These are phyloP conservation scores for Pitangus sulphuratus DNA, from an alignment of 2,797 vertebrate species.

Conservation along the genomic window DNA sequence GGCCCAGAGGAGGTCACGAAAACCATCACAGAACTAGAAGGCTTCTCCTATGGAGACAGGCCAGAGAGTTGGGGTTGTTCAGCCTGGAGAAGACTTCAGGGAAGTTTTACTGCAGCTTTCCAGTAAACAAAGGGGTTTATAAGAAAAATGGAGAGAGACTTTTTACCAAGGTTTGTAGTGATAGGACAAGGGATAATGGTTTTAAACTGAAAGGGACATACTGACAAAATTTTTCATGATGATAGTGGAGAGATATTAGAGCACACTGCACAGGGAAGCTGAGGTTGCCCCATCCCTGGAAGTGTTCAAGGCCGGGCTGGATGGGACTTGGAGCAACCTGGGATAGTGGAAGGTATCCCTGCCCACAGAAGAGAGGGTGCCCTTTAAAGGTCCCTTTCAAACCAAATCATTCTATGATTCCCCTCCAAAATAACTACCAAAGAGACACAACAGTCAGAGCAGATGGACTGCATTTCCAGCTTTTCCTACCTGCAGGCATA, in stretches of 20 bases:
- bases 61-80: neutral
- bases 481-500: constrained; percentile 93
- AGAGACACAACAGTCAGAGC: neutral
- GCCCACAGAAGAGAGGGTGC: fast-evolving
- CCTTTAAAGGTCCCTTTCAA: neutral
- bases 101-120: neutral
- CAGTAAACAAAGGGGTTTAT: neutral
- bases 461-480: neutral
- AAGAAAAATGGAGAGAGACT: neutral
- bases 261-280: neutral
- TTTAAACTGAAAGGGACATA: neutral
- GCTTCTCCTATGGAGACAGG: neutral
- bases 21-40: neutral
- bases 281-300: neutral
- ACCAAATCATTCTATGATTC: neutral
- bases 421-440: neutral
- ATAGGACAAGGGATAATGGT: neutral
- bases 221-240: neutral
- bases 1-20: neutral
- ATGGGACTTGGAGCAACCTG: neutral
- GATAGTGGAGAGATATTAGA: neutral
- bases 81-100: neutral
- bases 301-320: neutral
- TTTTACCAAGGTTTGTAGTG: neutral
- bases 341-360: neutral